phyloP scores from a whole-genome alignment of 2,797 vertebrate genomes.

The Rhinophrynus dorsalis region DNA sequence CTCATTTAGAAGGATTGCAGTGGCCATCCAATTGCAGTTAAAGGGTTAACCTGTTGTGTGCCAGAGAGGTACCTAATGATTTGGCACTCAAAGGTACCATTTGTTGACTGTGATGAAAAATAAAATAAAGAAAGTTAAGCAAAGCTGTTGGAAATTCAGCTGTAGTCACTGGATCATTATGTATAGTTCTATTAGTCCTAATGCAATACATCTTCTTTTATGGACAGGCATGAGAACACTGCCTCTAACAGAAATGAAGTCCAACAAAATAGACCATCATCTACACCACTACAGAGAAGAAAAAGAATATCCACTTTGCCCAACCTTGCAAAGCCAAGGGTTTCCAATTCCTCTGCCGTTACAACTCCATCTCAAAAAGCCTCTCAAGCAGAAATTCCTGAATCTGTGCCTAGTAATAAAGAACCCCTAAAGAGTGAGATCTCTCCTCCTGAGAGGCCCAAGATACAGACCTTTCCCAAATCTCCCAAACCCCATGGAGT shows the following conservation, averaged over 20 bases:
- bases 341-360: slow-evolving; percentile 59
- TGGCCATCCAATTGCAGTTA: no score
- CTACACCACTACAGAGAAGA: slow-evolving; percentile 77
- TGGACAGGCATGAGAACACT: slow-evolving; percentile 66
- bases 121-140: no score
- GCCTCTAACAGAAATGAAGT: slow-evolving; percentile 53
- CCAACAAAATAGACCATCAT: slow-evolving; percentile 57
- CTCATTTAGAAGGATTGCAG: no score
- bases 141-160: no score
- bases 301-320: slow-evolving; percentile 79
- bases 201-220: slow-evolving; percentile 21
- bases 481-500: slow-evolving; percentile 56
- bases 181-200: no score
- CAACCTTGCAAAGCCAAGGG: slow-evolving; percentile 76
- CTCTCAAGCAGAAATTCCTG: slow-evolving; percentile 52
- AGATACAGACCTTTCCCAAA: slow-evolving; percentile 53
- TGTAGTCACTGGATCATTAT: no score
- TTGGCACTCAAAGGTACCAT: no score
- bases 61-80: no score
- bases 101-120: no score
- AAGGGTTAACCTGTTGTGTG: no score
- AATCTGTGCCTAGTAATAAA: slow-evolving; percentile 31
- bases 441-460: slow-evolving; percentile 34
- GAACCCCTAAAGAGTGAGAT: slow-evolving; percentile 52
- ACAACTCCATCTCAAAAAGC: slow-evolving; percentile 56